A percentile compares a stretch with the other conserved stretches of the same genome.
These are phyloP conservation scores for Pimephales promelas DNA, from an alignment of 2,113 vertebrate species.

Conservation along the genomic window DNA sequence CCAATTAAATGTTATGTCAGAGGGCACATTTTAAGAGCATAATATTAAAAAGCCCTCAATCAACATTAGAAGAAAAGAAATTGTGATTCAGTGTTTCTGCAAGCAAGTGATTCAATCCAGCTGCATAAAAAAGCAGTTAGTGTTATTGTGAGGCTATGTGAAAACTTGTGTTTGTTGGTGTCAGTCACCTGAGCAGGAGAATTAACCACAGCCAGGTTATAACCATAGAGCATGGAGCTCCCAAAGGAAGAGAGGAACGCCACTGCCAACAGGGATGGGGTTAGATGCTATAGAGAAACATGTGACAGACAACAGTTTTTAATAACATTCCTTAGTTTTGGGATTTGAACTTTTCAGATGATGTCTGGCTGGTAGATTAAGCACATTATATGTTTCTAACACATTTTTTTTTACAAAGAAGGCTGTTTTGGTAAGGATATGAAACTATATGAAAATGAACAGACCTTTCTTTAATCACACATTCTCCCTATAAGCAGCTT, in stretches of 20 bases:
- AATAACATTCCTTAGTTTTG: neutral
- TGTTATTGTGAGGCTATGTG: neutral
- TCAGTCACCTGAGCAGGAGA: constrained; percentile 81
- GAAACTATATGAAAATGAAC: neutral
- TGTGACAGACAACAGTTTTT: constrained; percentile 7
- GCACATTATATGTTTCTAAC: neutral
- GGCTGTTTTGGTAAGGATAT: neutral
- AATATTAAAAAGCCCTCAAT: neutral
- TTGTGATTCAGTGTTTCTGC: neutral
- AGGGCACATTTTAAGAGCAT: too few relatives aligned
- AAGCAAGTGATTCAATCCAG: neutral
- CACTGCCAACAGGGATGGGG: constrained; percentile 78
- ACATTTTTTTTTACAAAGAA: neutral
- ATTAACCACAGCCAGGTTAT: constrained; percentile 89
- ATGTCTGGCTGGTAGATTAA: neutral
- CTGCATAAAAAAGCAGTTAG: neutral
- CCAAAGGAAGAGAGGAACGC: constrained; percentile 86
- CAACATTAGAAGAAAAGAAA: neutral
- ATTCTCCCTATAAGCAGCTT: neutral
- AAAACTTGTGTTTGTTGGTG: neutral
- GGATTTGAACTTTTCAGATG: neutral
- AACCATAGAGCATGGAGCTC: constrained; percentile 89
- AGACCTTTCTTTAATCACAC: neutral
- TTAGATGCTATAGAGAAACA: constrained; percentile 76
- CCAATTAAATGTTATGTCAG: too few relatives aligned